A percentile compares a stretch with the other conserved stretches of the same genome.
phyloP scores from a whole-genome alignment of 2,113 vertebrate genomes.

The Myiagra hebetior region DNA sequence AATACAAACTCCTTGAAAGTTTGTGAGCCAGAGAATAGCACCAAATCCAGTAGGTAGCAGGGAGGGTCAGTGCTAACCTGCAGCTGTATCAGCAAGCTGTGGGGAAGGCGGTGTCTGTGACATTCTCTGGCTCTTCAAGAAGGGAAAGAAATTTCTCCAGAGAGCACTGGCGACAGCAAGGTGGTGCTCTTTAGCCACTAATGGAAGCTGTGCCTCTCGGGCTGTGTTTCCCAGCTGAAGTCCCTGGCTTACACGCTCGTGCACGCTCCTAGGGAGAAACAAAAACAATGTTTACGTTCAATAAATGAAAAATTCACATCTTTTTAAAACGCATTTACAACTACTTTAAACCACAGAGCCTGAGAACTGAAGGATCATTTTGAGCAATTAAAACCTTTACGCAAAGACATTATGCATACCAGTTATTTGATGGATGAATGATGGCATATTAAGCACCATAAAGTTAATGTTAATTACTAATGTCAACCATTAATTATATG shows the following conservation, averaged over 20 bases:
- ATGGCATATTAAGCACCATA: conserved; percentile 79
- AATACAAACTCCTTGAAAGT: neutral
- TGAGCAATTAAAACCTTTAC: conserved; percentile 66
- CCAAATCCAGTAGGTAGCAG: neutral
- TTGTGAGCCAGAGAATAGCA: neutral
- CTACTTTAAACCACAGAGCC: neutral
- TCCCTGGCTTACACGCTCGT: conserved; percentile 76
- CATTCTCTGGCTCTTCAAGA: conserved; percentile 86
- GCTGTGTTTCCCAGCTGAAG: conserved; percentile 45
- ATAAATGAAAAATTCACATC: conserved; percentile 24
- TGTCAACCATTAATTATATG: conserved; percentile 82
- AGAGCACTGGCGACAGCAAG: conserved; percentile 86
- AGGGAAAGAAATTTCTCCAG: conserved; percentile 93
- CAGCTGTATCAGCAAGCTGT: conserved; percentile 89
- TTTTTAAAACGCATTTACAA: conserved; percentile 5
- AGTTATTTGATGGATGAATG: conserved; percentile 75
- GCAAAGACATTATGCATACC: conserved; percentile 57
- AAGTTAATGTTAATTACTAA: conserved; percentile 83
- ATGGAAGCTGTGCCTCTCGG: conserved; percentile 58
- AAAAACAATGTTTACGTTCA: conserved; percentile 38
- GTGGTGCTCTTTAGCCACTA: conserved; percentile 89
- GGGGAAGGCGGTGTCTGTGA: conserved; percentile 79
- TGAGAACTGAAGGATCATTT: conserved; percentile 51
- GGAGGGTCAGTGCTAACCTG: conserved; percentile 78
- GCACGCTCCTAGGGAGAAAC: conserved; percentile 76